Evolutionary conservation across 2,888 invertebrate species (phyloP).

Genomic region (Drosophila peninsularis): DNA sequence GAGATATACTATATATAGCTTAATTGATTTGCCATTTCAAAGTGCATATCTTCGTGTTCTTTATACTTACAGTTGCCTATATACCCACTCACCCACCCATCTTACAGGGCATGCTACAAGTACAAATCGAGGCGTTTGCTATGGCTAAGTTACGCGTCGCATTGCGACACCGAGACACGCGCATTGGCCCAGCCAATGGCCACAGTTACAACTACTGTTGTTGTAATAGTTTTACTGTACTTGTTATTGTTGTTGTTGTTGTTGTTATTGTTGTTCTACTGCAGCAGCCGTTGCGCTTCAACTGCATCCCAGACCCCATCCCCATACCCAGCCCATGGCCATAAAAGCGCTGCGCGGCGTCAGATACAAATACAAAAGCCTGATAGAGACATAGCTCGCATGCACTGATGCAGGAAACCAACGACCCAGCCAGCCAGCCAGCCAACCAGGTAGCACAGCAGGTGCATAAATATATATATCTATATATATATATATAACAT

Average conservation of each 20-base stretch:
- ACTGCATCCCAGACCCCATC: conserved; percentile 32
- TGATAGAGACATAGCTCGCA: conserved; percentile 78
- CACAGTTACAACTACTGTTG: conserved; percentile 37
- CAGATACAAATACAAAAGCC: conserved; percentile 69
- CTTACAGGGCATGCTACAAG: conserved; percentile 32
- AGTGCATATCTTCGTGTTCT: background rate
- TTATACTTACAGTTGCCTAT: background rate
- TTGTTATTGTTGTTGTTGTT: conserved; percentile 21
- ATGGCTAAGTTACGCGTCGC: conserved; percentile 57
- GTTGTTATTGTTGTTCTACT: conserved; percentile 22
- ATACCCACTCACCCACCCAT: accelerated
- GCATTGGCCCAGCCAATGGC: conserved; percentile 41
- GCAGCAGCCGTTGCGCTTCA: conserved; percentile 54
- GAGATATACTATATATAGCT: no score
- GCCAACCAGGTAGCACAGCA: conserved; percentile 37
- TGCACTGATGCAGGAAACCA: conserved; percentile 72
- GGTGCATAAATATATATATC: conserved; percentile 39
- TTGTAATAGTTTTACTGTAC: conserved; percentile 40
- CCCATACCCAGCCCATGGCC: conserved; percentile 19
- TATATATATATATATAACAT: background rate
- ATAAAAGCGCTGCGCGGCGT: conserved; percentile 39
- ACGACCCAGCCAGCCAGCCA: conserved; percentile 31
- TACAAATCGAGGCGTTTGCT: conserved; percentile 44
- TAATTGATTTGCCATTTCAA: background rate
- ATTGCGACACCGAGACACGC: conserved; percentile 65